phyloP scores from a whole-genome alignment of 2,888 invertebrate species.

The Caenorhabditis sinica region DNA sequence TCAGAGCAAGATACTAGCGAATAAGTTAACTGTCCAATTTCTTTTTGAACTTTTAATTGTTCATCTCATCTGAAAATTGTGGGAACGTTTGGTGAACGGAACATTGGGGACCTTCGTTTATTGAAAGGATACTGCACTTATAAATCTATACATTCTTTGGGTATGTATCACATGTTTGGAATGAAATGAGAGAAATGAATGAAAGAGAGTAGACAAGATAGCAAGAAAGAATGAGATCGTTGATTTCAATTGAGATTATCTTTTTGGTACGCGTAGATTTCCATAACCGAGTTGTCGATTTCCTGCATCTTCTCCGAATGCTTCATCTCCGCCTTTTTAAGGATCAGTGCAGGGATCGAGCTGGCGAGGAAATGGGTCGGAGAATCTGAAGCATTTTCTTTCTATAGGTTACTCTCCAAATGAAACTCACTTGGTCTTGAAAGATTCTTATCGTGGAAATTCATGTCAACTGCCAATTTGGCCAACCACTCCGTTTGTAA shows the following conservation, averaged over 20 bases:
- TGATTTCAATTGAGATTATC: conserved; percentile 24
- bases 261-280: conserved; percentile 34
- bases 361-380: conserved; percentile 41
- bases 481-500: conserved; percentile 36
- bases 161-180: conserved; percentile 35
- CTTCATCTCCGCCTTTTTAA: conserved; percentile 50
- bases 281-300: conserved; percentile 32
- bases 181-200: conserved; percentile 31
- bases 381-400: conserved; percentile 23
- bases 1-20: too few relatives aligned
- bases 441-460: conserved; percentile 51
- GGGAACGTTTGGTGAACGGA: too few relatives aligned
- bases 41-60: too few relatives aligned
- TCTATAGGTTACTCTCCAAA: neutral
- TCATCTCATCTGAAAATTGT: too few relatives aligned
- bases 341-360: conserved; percentile 40
- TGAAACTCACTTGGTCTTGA: conserved; percentile 53
- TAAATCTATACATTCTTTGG: conserved; percentile 16
- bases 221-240: conserved; percentile 5
- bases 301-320: conserved; percentile 49
- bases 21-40: too few relatives aligned
- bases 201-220: neutral
- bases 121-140: conserved; percentile 2
- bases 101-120: conserved; percentile 20
- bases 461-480: conserved; percentile 44